Evolutionary conservation across 2,797 vertebrate species (phyloP), one percentile per base, ranked within the genome.

Genomic region (Premnoplex brunnescens): DNA sequence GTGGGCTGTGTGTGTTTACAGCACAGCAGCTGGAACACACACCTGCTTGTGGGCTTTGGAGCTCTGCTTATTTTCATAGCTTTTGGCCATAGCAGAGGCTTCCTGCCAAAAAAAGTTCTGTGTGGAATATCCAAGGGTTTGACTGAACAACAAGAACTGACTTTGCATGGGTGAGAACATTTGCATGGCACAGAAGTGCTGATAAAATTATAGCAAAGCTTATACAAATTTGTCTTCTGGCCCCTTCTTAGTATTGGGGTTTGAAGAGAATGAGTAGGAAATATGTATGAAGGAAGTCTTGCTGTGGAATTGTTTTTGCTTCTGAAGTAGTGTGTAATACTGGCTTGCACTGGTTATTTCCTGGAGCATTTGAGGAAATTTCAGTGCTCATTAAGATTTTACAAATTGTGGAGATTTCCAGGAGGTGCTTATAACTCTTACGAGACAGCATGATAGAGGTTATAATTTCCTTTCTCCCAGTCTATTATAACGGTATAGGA

Each of bases 11-110:
- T 43, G 46, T 86, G 46, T 92, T 95, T 90, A 54, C 37, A 52
- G 62, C 75, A 66, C 67, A 89, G 88, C 91, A 95, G 87, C 79
- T 89, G 78, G 37, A 67, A 62, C 76, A 88, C 91, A 10, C 84
- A 96, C 93, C 92, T 82, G 74, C 62, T 26, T 91, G 81, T 66
- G 88, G 83, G 20, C 46, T 89, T 74, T 85, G 87, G 84, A 78
- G 34, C 55, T 48, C 43, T 44, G 46, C 66, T 87, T 88, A 10
- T 88, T 92, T 89, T 77, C 51, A 44, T 59, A 88, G 79, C 6
- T 8, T 73, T 88, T 92, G 85, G 82, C 49, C 74, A 22, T 51
- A 62, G 69, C 60, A 72, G 63, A 71, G 68, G 32, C 72, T 80
- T 56, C 59, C 54, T 74, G 85, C 86, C 62, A 58, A 73, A 69